Evolutionary conservation across 2,797 vertebrate genomes (phyloP).

Genomic region (Propithecus perrieri): DNA sequence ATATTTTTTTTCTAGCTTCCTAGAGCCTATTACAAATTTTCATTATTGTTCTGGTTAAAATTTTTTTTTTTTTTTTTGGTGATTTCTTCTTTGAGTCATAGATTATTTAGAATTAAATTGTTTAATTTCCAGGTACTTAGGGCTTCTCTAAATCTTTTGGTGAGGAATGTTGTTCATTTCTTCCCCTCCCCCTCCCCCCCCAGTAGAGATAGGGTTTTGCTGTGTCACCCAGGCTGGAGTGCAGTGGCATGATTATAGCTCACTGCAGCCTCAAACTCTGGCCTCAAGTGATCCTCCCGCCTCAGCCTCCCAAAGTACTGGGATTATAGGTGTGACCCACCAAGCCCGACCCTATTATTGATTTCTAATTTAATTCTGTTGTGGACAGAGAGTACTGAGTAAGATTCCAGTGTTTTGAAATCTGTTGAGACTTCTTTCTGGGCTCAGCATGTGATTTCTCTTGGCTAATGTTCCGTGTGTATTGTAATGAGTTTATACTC

Average conservation of each 20-base stretch:
- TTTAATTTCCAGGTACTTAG: neutral
- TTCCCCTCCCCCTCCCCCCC: rapidly evolving
- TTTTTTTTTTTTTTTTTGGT: neutral
- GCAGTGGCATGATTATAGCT: too few species aligned
- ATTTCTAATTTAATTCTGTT: constrained; percentile 33
- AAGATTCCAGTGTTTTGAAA: neutral
- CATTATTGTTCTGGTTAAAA: neutral
- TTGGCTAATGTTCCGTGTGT: neutral
- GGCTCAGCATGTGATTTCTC: neutral
- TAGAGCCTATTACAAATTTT: constrained; percentile 2
- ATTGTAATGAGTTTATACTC: neutral
- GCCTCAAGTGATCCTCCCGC: too few species aligned
- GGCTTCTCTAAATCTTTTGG: neutral
- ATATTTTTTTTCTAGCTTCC: neutral
- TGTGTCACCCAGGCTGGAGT: too few species aligned
- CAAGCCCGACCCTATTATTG: neutral
- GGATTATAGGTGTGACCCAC: too few species aligned
- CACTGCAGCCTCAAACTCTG: too few species aligned
- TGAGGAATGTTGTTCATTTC: neutral
- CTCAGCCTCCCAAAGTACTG: too few species aligned
- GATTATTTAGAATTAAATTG: constrained; percentile 46
- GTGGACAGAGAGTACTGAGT: neutral
- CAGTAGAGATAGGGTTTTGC: too few species aligned
- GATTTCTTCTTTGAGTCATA: constrained; percentile 2
- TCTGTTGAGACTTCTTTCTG: neutral